Base-by-base conservation (phyloP, 2,113 vertebrate species). In the Pterocles orientalis region DNA sequence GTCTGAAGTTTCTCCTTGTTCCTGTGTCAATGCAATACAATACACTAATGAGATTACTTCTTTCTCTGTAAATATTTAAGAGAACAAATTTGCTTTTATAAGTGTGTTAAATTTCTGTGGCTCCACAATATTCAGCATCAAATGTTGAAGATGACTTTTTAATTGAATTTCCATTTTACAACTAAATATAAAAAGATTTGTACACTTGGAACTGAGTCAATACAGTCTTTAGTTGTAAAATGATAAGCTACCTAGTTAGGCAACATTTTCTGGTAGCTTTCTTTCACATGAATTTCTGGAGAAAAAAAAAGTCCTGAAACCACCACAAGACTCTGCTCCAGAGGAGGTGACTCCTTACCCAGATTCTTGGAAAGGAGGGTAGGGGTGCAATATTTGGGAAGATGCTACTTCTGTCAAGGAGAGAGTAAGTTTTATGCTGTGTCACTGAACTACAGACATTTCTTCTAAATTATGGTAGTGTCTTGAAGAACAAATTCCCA, bases 51-150 rank as follows among this genome's bases (percentile, higher is more conserved):
- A 92, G 34, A 88, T 93, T 82, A 76, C 7, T 71, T 68, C 29
- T 56, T 13, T 33, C 17, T 68, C 34, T 72, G 14, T 65, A 81
- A 92, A 90, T 4, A 79, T 57, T 69, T 85, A 64, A 68, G 61
- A 24, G 69, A 88, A 92, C 60, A 79, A 71, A 72, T 88, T 87
- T 68, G 29, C 10, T 92, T 85, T 82, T 48, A 72, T 24, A 79
- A 88, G 65, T 31, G 5, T 31, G 75, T 9, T 69, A 48, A 56
- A 82, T 82, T 75, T 57, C 16, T 82, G 68, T 66, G 43, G 9
- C 25, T 90, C 16, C 23, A 54, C 33, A 85, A 90, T 60, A 56
- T 56, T 70, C 70, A 70, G 2, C 43, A 68, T 33, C 21, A 84
- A 62, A 91, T 4, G 18, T 33, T 76, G 34, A 78, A 78, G 36